Base-by-base conservation (phyloP, 2,888 invertebrate species). In the Suillia variegata region DNA sequence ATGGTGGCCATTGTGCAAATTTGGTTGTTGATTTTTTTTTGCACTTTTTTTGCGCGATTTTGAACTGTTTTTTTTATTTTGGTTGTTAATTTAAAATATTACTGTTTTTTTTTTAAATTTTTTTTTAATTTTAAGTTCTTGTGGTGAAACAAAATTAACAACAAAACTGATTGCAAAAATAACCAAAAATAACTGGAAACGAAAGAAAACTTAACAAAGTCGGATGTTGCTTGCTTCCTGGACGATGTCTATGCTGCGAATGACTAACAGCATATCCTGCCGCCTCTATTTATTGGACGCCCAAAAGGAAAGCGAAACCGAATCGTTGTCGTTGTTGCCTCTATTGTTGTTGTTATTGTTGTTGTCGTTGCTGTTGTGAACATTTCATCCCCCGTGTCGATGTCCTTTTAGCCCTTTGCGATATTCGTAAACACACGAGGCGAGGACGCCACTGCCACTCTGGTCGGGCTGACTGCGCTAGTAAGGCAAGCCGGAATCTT, bases 241-340 rank as follows among this genome's bases (percentile, higher is more conserved):
- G 73, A 79, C 75, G 74, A 75, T 77, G 77, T 75, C 76, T 78
- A 71, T 77, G 75, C 75, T 80, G 75, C 79, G 81, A 81, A 81
- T 81, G 81, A 80, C 79, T 77, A 79, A 75, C 77, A 70, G 63
- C 69, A 70, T 75, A 73, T 73, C 74, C 73, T 71, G 71, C 69
- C 74, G 69, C 74, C 71, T 69, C 78, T 79, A 79, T 80, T 81
- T 80, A 80, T 81, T 71, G 74, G 57, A 55, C 56, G 45, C 48
- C 56, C 72, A 71, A 75, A 75, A 72, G 70, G 75, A 76, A 74
- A 74, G 76, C 75, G 77, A 76, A 75, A 75, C 70, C 71, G 70
- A 72, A 75, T 71, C 70, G 67, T 74, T 31, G 18, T 73, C 33
- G 49, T 58, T 54, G 17, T 47, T 53, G 26, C 31, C 26, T 66